Evolutionary conservation across 2,888 invertebrate genomes (phyloP), one percentile per base, ranked within the genome.

Genomic region (Nezara viridula): DNA sequence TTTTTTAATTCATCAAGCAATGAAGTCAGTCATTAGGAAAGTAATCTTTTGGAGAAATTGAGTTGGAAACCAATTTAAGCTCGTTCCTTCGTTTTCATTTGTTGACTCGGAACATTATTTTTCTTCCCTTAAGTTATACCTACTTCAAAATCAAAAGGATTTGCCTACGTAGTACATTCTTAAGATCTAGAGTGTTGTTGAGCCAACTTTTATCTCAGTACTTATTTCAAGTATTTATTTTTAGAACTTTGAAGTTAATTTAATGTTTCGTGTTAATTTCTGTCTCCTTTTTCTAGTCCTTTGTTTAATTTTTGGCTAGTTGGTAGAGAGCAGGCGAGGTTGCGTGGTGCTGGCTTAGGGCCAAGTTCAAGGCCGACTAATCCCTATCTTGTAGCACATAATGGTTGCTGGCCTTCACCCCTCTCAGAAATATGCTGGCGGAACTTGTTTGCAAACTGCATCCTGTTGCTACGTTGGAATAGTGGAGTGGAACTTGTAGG

Each of bases 361-460:
- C 77, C 77, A 77, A 77, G 77, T 77, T 77, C 77, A 77, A 77
- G 77, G 77, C 21, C 77, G 37, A 77, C 77, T 77, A 77, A 77
- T 40, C 77, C 77, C 77, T 77, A 77, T 77, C 77, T 77, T 77
- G 77, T 21, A 27, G 60, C 27, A 24, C 4, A 40, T 40, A 77
- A 77, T 77, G 77, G 21, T 14, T 37, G 19, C 37, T 37, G 77
- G 40, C 77, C 77, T 77, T 77, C 27, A 77, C 77, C 77, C 32
- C 12, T 77, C 2, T 37, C 32, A 37, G 77, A 40, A 37, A 73
- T 77, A 27, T 77, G 77, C 40, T 37, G 40, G 7, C 14, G 12
- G 77, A 10, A 40, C 24, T 77, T 40, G 77, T 24, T 40, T 7
- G 37, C 7, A 21, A 77, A 14, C 27, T 60, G n/a, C 27, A 60